A percentile compares a stretch with the other conserved stretches of the same genome.
Conservation (phyloP, 2,797 vertebrate species). For the Phalanger gymnotis region DNA sequence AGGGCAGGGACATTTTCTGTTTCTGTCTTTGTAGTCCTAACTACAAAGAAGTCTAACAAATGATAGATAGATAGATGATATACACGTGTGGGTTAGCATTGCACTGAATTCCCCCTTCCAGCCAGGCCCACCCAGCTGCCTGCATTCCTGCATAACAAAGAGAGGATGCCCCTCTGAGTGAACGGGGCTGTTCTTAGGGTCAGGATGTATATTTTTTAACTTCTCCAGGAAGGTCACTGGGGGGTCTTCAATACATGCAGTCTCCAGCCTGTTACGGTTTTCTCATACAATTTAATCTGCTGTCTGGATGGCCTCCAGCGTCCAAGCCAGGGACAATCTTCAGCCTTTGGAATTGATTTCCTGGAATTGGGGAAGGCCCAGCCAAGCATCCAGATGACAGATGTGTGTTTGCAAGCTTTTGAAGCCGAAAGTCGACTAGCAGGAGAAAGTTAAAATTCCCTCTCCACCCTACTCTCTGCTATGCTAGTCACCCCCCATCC, state of each 20-base stretch:
- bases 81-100: neutral
- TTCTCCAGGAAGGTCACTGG: conserved; percentile 71
- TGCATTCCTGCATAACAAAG: neutral
- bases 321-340: conserved; percentile 76
- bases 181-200: neutral
- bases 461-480: neutral
- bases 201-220: conserved; percentile 67
- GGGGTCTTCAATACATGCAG: conserved; percentile 70
- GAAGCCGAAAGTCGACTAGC: conserved; percentile 60
- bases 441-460: neutral
- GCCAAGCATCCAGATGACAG: conserved; percentile 81
- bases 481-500: neutral
- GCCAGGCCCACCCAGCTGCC: neutral
- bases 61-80: neutral
- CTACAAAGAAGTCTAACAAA: neutral
- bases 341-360: conserved; percentile 84
- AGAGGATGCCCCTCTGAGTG: neutral
- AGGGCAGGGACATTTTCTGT: neutral
- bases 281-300: conserved; percentile 84
- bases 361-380: conserved; percentile 78
- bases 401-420: conserved; percentile 75
- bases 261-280: conserved; percentile 76
- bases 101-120: neutral
- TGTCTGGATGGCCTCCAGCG: conserved; percentile 79
- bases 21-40: neutral